A percentile compares a stretch with the other conserved stretches of the same genome.
Evolutionary conservation across 2,888 invertebrate genomes (phyloP).

Genomic region (Aphodius sticticus): DNA sequence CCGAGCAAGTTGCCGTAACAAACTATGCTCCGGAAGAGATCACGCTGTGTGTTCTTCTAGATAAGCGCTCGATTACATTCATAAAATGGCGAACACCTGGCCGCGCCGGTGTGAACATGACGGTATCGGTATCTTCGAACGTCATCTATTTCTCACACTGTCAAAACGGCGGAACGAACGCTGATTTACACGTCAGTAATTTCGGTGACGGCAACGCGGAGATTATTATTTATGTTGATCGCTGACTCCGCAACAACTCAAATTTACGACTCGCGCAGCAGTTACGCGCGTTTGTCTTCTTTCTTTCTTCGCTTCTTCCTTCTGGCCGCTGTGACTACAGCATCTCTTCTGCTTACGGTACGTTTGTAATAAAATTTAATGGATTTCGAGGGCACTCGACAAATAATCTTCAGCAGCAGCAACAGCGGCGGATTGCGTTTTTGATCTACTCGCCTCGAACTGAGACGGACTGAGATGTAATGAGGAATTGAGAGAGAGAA

Average conservation of each 20-base stretch:
- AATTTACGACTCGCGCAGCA: neutral
- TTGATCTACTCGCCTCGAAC: no score
- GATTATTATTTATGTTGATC: neutral
- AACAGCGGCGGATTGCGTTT: neutral
- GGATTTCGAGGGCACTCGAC: neutral
- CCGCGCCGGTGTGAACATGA: neutral
- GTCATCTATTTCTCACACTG: neutral
- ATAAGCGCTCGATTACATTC: neutral
- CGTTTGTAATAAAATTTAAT: constrained; percentile 4
- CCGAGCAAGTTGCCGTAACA: neutral
- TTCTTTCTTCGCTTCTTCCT: neutral
- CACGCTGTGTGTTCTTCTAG: neutral
- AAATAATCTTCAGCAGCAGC: neutral
- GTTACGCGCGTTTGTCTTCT: neutral
- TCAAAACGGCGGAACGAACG: constrained; percentile 4
- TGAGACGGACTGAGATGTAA: no score
- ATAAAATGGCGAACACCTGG: neutral
- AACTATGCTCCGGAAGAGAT: neutral
- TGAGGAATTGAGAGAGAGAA: no score
- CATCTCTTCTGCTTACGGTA: neutral
- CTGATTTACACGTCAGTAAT: neutral
- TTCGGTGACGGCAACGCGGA: neutral
- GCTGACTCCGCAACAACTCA: neutral
- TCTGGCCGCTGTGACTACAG: neutral
- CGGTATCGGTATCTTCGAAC: neutral